Percentiles rank a stretch among this genome's conserved stretches.
Conservation (phyloP, 2,797 vertebrate species). For the Rhyacichthys aspro region DNA sequence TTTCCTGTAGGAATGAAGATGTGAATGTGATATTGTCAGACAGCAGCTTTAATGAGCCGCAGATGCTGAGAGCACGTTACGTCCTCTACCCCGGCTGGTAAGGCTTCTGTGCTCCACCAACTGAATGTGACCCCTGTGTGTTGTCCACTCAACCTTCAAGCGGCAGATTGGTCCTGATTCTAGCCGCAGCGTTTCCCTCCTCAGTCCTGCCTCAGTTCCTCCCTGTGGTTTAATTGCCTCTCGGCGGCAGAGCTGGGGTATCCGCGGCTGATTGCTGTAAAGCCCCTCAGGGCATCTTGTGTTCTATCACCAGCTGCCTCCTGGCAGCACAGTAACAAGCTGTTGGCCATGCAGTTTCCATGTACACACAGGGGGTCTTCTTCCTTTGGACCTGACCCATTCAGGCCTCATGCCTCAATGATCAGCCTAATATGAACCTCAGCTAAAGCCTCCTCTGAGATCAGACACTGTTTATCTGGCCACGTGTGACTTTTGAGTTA, state of each 20-base stretch:
- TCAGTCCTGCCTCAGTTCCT: conserved; percentile 20
- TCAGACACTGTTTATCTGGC: conserved; percentile 40
- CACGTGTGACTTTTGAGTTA: conserved; percentile 21
- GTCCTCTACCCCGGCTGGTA: conserved; percentile 96
- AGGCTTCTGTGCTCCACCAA: conserved; percentile 55
- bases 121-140: conserved; percentile 14
- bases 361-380: conserved; percentile 63
- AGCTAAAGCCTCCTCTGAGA: conserved; percentile 51
- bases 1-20: conserved; percentile 86
- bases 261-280: conserved; percentile 67
- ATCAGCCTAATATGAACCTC: conserved; percentile 67
- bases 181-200: conserved; percentile 14
- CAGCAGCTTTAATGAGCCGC: conserved; percentile 86
- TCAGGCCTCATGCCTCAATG: conserved; percentile 60
- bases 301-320: conserved; percentile 70
- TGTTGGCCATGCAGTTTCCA: conserved; percentile 67
- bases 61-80: conserved; percentile 92
- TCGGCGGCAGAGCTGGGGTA: conserved; percentile 43
- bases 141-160: conserved; percentile 40
- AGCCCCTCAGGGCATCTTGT: conserved; percentile 68
- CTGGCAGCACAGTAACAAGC: conserved; percentile 70
- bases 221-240: conserved; percentile 61
- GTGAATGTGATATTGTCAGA: conserved; percentile 90
- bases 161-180: conserved; percentile 44
- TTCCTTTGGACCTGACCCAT: conserved; percentile 64